phyloP scores from a whole-genome alignment of 2,113 vertebrate genomes.

The Sorex araneus region DNA sequence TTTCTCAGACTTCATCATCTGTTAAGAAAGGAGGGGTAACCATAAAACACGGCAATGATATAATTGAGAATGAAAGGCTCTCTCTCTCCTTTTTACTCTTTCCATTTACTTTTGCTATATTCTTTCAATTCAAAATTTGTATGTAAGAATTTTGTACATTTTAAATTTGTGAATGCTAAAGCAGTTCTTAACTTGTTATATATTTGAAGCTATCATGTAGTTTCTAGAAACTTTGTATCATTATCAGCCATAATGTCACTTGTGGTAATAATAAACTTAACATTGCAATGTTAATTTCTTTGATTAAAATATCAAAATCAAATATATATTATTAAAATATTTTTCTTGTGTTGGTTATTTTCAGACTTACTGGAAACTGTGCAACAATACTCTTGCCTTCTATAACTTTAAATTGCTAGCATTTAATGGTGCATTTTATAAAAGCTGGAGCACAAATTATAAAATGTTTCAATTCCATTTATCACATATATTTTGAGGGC shows the following conservation, averaged over 20 bases:
- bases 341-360: background rate
- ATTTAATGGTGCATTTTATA: background rate
- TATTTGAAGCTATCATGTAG: background rate
- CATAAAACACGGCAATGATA: background rate
- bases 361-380: background rate
- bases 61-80: slow-evolving; percentile 18
- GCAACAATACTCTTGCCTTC: slow-evolving; percentile 15
- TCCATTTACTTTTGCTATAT: slow-evolving; percentile 14
- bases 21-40: background rate
- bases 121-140: background rate
- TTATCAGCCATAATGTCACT: slow-evolving; percentile 5
- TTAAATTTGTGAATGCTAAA: background rate
- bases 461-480: background rate
- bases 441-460: background rate
- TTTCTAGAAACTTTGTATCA: slow-evolving; percentile 13
- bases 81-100: background rate
- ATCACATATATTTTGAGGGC: background rate
- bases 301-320: slow-evolving; percentile 41
- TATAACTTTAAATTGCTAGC: background rate
- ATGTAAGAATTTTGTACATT: no score
- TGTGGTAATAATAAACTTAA: background rate
- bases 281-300: slow-evolving; percentile 11
- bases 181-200: background rate
- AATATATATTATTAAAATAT: slow-evolving; percentile 22
- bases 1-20: background rate